These are phyloP conservation scores for Mionectes olivaceus DNA, from an alignment of 2,797 vertebrate genomes.

Conservation along the genomic window DNA sequence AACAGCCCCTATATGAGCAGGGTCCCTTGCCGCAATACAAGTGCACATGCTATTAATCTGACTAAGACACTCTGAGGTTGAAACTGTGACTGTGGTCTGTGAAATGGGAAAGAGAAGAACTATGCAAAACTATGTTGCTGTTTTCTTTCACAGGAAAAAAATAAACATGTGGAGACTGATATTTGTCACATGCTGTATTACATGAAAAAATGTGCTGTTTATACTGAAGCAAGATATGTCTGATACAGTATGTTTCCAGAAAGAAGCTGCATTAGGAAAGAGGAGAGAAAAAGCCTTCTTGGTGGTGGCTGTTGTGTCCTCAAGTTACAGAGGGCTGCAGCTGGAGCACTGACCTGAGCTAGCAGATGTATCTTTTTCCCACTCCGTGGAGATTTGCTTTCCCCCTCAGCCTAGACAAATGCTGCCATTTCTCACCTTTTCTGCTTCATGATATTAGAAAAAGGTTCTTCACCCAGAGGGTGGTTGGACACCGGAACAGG, in stretches of 20 bases:
- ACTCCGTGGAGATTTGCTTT: background rate
- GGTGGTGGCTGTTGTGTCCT: background rate
- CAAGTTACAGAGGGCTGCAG: background rate
- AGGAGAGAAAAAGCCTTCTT: background rate
- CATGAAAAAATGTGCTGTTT: background rate
- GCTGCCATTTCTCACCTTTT: background rate
- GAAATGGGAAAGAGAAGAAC: background rate
- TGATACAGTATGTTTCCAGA: background rate
- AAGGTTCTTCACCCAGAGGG: background rate
- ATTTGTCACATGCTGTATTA: background rate
- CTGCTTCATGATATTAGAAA: background rate
- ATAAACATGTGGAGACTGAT: no score
- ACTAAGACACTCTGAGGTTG: background rate
- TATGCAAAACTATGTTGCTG: background rate
- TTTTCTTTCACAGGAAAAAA: background rate
- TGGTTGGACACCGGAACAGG: background rate
- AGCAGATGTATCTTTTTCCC: background rate
- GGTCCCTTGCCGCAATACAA: background rate
- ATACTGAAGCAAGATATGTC: background rate
- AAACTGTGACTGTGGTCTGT: background rate
- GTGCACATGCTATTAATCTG: background rate
- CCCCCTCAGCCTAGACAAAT: background rate
- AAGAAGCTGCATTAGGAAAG: background rate
- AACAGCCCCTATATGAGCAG: background rate
- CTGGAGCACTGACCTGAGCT: background rate